Evolutionary conservation across 2,888 invertebrate species (phyloP).

Genomic region (Allolobophora icterica): DNA sequence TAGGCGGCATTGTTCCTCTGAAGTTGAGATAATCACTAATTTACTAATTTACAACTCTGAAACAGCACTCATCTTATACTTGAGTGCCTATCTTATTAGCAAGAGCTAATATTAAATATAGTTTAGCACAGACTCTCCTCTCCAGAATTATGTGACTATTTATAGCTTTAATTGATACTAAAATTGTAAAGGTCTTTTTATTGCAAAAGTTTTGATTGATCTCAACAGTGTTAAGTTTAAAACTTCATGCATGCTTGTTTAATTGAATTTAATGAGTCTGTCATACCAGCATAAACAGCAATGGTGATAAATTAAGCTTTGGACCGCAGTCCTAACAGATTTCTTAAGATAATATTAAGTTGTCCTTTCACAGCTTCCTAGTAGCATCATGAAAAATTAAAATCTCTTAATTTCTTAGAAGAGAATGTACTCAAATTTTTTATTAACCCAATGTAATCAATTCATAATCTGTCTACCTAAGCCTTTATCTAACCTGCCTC

Average conservation of each 20-base stretch:
- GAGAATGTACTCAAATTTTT: background rate
- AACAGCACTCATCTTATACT: background rate
- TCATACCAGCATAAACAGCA: constrained; percentile 1
- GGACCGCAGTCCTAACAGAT: no score
- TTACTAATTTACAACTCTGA: background rate
- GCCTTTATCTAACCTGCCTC: background rate
- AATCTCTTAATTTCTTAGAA: background rate
- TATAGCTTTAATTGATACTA: background rate
- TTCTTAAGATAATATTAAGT: background rate
- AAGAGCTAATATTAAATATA: background rate
- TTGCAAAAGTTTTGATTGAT: background rate
- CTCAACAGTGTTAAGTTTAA: background rate
- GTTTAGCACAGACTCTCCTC: background rate
- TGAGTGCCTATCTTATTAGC: background rate
- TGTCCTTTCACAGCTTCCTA: background rate
- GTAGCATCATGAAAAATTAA: background rate
- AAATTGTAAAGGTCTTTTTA: background rate
- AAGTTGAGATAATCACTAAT: background rate
- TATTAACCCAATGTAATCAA: background rate
- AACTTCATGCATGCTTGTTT: background rate
- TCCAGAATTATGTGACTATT: no score
- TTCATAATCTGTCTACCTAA: background rate
- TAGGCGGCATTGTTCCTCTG: background rate
- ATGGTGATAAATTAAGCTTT: background rate
- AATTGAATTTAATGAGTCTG: background rate